phyloP scores from a whole-genome alignment of 1,140 invertebrate genomes.

The Cydia fagiglandana region DNA sequence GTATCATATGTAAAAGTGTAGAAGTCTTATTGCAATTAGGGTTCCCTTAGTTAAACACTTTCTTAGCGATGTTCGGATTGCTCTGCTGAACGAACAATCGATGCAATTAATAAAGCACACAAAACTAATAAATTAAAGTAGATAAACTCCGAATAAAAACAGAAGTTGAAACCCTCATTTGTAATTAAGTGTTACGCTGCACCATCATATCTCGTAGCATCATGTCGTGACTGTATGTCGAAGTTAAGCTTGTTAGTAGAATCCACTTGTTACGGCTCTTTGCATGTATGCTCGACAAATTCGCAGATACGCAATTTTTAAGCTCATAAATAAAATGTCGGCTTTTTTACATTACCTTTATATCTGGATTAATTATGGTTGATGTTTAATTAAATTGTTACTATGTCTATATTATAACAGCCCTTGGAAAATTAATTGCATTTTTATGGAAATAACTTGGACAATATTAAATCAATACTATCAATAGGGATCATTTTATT shows the following conservation, averaged over 20 bases:
- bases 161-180: neutral
- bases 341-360: neutral
- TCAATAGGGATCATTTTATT: neutral
- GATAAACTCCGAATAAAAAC: neutral
- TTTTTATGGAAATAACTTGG: neutral
- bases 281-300: slow-evolving; percentile 30
- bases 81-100: too few relatives aligned
- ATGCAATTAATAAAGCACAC: too few relatives aligned
- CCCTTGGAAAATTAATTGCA: neutral
- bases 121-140: neutral
- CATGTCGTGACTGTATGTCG: slow-evolving; percentile 18
- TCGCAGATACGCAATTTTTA: slow-evolving; percentile 35
- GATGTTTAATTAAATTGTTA: too few relatives aligned
- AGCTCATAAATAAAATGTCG: neutral
- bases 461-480: neutral
- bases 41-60: too few relatives aligned
- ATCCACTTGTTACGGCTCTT: slow-evolving; percentile 36
- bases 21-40: too few relatives aligned
- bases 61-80: too few relatives aligned
- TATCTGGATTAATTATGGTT: neutral
- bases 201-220: neutral
- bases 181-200: neutral
- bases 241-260: slow-evolving; percentile 36
- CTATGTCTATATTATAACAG: too few relatives aligned
- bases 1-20: too few relatives aligned